Conservation (phyloP, 1,140 invertebrate genomes). For the Drosophila parvula region DNA sequence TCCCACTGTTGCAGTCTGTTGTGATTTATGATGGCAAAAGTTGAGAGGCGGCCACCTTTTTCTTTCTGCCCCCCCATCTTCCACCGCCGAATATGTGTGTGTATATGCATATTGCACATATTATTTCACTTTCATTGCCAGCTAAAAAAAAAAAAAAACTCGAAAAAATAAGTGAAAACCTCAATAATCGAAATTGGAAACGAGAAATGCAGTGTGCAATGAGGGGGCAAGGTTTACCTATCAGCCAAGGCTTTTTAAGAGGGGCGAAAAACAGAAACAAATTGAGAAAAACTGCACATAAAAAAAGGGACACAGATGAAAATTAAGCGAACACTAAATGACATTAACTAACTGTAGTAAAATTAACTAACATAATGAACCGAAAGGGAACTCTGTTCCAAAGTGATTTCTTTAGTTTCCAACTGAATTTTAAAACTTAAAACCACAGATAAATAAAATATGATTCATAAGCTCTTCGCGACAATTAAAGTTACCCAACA, state of each 20-base stretch:
- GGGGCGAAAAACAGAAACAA: slow-evolving; percentile 5
- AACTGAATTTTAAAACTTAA: neutral
- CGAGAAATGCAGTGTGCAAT: slow-evolving; percentile 20
- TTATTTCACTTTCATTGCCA: slow-evolving; percentile 67
- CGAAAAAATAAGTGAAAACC: slow-evolving; percentile 47
- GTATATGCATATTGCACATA: slow-evolving; percentile 32
- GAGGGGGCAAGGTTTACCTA: neutral
- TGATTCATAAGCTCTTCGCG: neutral
- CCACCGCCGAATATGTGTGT: neutral
- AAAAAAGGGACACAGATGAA: slow-evolving; percentile 8
- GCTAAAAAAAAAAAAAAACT: slow-evolving; percentile 22
- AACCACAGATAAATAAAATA: neutral
- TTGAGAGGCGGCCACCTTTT: slow-evolving; percentile 26
- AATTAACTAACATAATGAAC: slow-evolving; percentile 8
- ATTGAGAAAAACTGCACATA: slow-evolving; percentile 7
- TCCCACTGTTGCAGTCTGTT: slow-evolving; percentile 34
- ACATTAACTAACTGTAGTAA: slow-evolving; percentile 46
- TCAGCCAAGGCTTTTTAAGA: neutral
- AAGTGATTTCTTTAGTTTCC: neutral
- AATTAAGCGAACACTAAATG: slow-evolving; percentile 55
- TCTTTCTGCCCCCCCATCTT: neutral
- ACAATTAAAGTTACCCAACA: neutral
- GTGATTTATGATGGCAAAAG: slow-evolving; percentile 44
- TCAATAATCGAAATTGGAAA: slow-evolving; percentile 45
- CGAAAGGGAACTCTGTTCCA: slow-evolving; percentile 24